Conservation (phyloP, 2,797 vertebrate genomes). For the Melanotaenia pygmaea region DNA sequence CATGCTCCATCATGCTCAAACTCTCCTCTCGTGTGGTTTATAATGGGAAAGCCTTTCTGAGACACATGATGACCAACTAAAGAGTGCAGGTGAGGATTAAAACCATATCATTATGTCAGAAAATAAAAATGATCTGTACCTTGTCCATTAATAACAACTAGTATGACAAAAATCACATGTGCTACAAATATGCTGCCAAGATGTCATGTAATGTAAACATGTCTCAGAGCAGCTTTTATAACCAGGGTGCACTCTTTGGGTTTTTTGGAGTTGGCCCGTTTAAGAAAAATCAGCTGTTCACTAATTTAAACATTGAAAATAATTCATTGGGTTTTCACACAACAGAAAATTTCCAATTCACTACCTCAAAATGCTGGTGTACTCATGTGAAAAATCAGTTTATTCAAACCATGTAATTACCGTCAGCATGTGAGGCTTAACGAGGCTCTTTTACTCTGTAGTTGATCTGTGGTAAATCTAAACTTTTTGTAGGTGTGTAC, state of each 20-base stretch:
- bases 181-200: slow-evolving; percentile 14
- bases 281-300: slow-evolving; percentile 13
- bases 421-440: slow-evolving; percentile 29
- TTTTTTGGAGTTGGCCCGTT: not conserved
- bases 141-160: slow-evolving; percentile 29
- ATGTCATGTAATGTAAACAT: slow-evolving; percentile 20
- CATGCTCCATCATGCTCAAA: slow-evolving; percentile 34
- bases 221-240: not conserved
- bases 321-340: slow-evolving; percentile 4
- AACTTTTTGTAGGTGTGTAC: slow-evolving; percentile 13
- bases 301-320: slow-evolving; percentile 11
- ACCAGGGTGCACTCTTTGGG: not conserved
- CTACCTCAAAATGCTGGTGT: not conserved
- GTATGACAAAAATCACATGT: slow-evolving; percentile 14
- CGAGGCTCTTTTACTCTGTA: slow-evolving; percentile 3
- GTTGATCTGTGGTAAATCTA: slow-evolving; percentile 1
- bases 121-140: slow-evolving; percentile 37
- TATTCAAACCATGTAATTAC: slow-evolving; percentile 30
- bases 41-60: slow-evolving; percentile 44
- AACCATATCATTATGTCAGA: slow-evolving; percentile 24
- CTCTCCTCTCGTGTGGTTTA: slow-evolving; percentile 22
- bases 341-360: not conserved
- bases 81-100: slow-evolving; percentile 40
- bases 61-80: slow-evolving; percentile 28
- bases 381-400: slow-evolving; percentile 21